Percentiles rank a stretch among this genome's conserved stretches.
phyloP scores from a whole-genome alignment of 2,113 vertebrate species.

The Nothobranchius furzeri region DNA sequence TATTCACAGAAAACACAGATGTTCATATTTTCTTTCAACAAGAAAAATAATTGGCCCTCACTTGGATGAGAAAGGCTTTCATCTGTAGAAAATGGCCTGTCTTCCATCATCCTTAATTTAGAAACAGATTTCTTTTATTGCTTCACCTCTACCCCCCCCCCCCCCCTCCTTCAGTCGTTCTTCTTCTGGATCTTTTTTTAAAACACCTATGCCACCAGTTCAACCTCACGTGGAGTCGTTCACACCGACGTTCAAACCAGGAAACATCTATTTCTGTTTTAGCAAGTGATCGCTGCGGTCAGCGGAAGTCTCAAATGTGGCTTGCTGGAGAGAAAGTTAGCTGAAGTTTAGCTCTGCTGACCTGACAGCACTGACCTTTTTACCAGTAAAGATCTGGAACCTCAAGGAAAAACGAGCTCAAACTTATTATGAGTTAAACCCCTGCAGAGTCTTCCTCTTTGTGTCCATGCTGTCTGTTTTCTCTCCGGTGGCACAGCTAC shows the following conservation, averaged over 20 bases:
- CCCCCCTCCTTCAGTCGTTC: neutral
- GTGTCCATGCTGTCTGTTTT: neutral
- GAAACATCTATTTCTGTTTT: neutral
- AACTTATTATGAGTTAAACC: neutral
- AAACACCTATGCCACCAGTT: slow-evolving; percentile 1
- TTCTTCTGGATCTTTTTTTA: neutral
- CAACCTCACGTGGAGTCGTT: neutral
- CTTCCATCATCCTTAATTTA: slow-evolving; percentile 23
- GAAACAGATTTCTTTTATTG: slow-evolving; percentile 12
- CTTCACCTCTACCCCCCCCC: neutral
- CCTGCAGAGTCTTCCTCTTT: neutral
- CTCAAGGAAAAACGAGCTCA: neutral
- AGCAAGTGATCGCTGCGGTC: neutral
- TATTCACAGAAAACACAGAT: slow-evolving; percentile 64
- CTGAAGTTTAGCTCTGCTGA: neutral
- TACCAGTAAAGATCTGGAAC: neutral
- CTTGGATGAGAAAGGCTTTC: slow-evolving; percentile 49
- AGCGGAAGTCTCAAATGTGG: neutral
- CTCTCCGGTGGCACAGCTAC: neutral
- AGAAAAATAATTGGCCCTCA: slow-evolving; percentile 60
- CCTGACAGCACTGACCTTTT: slow-evolving; percentile 34
- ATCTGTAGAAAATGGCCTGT: slow-evolving; percentile 42
- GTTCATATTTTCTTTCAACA: slow-evolving; percentile 57
- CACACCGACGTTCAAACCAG: neutral
- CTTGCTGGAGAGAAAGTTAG: neutral